Base-by-base conservation (phyloP, 1,140 invertebrate species). In the Maniola jurtina region DNA sequence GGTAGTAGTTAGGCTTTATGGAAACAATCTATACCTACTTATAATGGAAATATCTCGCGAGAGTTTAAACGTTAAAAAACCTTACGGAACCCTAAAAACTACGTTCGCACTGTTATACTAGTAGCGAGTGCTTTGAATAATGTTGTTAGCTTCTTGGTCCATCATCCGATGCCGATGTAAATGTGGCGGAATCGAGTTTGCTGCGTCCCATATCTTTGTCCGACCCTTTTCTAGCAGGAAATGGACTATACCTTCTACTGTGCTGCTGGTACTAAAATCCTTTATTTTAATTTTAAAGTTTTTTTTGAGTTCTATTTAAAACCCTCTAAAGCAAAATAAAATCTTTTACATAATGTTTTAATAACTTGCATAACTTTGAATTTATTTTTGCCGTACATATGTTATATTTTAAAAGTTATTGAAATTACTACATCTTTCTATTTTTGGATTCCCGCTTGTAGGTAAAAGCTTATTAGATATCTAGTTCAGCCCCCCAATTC, bases 101-200 rank as follows among this genome's bases (percentile, higher is more conserved):
- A 9, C 48, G 1, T 48, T 14, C 14, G 1, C 2, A 11, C 5
- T 8, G 25, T 52, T 25, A 6, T 9, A 16, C 48, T 7, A 55
- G 25, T 5, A 55, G 25, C 54, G 54, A 55, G 5, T 14, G 34
- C 54, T 55, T 55, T 55, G 54, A 55, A 55, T 55, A 55, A 55
- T n/a, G 13, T 55, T 35, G 54, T 55, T 55, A 55, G 33, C 54
- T 35, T 35, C 54, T 8, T 15, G 15, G 25, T 54, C 50, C 50
- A 33, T n/a, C 54, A n/a, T 55, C 34, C 54, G 33, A 55, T 13
- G 54, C 54, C 58, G 13, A 59, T 60, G 58, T 45, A 60, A 60
- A 60, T 60, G 54, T 5, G 34, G 5, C n/a, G 25, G 33, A 55
- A 55, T 55, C 4, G 54, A 35, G 54, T 55, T 55, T 35, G 15